Evolutionary conservation across 1,140 invertebrate species (phyloP), one percentile per base, ranked within the genome.

Genomic region (Conus ventricosus): DNA sequence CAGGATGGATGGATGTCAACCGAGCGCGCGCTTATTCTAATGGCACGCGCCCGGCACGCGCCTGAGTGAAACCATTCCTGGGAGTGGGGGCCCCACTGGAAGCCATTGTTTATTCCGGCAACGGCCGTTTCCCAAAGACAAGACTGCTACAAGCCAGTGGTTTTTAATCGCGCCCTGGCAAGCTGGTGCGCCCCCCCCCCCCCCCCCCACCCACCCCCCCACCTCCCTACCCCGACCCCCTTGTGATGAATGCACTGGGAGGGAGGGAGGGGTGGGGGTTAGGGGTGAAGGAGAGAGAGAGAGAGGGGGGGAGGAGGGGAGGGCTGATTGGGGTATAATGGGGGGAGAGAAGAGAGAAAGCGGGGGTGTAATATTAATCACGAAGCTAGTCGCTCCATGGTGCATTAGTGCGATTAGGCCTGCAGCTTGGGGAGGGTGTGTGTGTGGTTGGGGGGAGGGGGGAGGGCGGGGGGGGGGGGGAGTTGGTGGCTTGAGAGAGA

Each of bases 331-430:
- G 51, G 51, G 80, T 51, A 81, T 78, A 83, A 54, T 60, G 57
- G 54, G 20, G 81, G 20, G 15, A 17, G 39, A 39, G 39, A 39
- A 39, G 39, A 39, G 39, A 39, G 54, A 23, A 63, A 39, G 25
- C 23, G 23, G 82, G 8, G 54, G 57, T 67, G 57, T 84, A 84
- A 84, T 63, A 67, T 84, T 84, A 84, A 84, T 84, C 82, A 84
- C n/a, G 27, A 55, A 10, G 23, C 55, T 7, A 71, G 67, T 20
- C 11, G 67, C 67, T 71, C 11, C 23, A 6, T 55, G 6, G 55
- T 84, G 82, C 82, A 84, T 84, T 84, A 84, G 82, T 23, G 27
- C 54, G 57, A 84, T 84, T 84, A 67, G 23, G 15, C 13, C 54
- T 5, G n/a, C 6, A n/a, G 53, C 54, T 25, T 83, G 11, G 53